phyloP scores from a whole-genome alignment of 2,797 vertebrate species.

The Dromococcyx pavoninus region DNA sequence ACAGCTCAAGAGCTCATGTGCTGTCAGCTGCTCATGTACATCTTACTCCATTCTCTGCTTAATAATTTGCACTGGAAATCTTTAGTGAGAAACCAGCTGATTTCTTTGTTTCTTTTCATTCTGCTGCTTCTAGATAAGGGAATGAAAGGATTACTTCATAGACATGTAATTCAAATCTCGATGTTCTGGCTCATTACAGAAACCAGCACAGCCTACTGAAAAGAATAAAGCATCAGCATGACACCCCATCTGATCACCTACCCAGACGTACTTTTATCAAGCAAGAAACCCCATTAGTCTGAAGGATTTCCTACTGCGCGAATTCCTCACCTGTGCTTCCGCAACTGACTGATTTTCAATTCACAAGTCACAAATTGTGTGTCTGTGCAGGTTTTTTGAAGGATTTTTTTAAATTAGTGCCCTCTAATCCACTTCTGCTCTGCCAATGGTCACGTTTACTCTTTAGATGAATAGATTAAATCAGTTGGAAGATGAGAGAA shows the following conservation, averaged over 20 bases:
- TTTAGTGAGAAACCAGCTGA: slow-evolving; percentile 6
- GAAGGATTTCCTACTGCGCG: background rate
- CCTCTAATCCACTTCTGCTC: slow-evolving; percentile 55
- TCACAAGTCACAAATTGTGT: slow-evolving; percentile 28
- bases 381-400: slow-evolving; percentile 70
- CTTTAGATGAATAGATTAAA: slow-evolving; percentile 29
- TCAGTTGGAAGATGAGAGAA: slow-evolving; percentile 6
- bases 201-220: background rate
- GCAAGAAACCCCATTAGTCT: background rate
- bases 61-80: slow-evolving; percentile 19
- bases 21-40: background rate
- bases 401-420: slow-evolving; percentile 61
- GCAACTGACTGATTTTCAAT: slow-evolving; percentile 53
- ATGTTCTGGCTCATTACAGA: slow-evolving; percentile 78
- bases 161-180: slow-evolving; percentile 72
- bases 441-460: slow-evolving; percentile 40
- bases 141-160: slow-evolving; percentile 77
- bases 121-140: slow-evolving; percentile 74
- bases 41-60: background rate
- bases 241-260: background rate
- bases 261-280: background rate
- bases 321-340: background rate
- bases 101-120: slow-evolving; percentile 62
- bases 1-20: background rate
- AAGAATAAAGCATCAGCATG: background rate